Evolutionary conservation across 2,888 invertebrate genomes (phyloP), one percentile per base, ranked within the genome.

Genomic region (Apodemia mormo): DNA sequence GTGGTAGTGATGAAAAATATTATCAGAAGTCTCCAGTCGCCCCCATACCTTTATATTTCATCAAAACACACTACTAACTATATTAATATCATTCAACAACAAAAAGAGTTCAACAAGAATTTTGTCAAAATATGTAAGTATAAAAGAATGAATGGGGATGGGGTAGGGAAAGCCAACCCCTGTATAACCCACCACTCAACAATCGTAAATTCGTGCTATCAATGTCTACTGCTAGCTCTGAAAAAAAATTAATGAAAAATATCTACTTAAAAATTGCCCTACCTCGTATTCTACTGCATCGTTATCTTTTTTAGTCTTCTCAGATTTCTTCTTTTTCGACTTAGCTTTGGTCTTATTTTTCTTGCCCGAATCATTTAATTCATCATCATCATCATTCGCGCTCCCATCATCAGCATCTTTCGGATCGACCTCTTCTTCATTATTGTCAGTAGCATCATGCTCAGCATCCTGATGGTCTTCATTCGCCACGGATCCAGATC

Each of bases 221-320:
- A 7, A 9, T 40, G 9, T 9, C 40, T 40, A 40, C 2, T 40
- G 9, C 9, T 9, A 40, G 9, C 8, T 9, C 8, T 9, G 14
- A 45, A 4, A 14, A 4, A 14, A 52, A 5, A 52, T n/a, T 7
- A 52, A 52, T 14, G n/a, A 7, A n/a, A n/a, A n/a, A 52, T 5
- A 52, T n/a, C 10, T n/a, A 14, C 12, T 2, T n/a, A 7, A n/a
- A n/a, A 52, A 52, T 22, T 1, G 6, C 64, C 80, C 67, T 75
- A 94, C 95, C 94, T 95, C 95, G 75, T 94, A 94, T 72, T 94
- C 94, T 70, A 92, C 87, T 69, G 87, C 87, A 70, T 88, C 79
- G 2, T 68, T 72, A 2, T 79, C 77, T 71, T 80, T 74, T 78
- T 76, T 79, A 71, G 67, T 81, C 83, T 73, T 90, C 10, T 86